A percentile compares a stretch with the other conserved stretches of the same genome.
Conservation (phyloP, 2,113 vertebrate species). For the Abramis brama region DNA sequence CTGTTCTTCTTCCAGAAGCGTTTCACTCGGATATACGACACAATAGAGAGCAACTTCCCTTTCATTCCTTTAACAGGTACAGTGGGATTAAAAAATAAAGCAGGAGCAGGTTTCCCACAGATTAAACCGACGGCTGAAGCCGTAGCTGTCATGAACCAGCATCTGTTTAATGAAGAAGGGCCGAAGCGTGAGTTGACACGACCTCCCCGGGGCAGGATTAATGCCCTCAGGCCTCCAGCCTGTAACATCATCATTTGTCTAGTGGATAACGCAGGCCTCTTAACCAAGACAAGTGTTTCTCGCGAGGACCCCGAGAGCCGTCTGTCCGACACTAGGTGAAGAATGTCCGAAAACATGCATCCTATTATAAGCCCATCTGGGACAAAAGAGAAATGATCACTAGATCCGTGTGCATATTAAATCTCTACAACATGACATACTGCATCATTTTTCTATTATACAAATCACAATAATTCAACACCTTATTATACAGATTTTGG, state of each 20-base stretch:
- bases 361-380: slow-evolving; percentile 51
- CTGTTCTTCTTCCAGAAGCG: no score
- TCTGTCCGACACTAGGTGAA: slow-evolving; percentile 67
- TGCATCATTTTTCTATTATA: no score
- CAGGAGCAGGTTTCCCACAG: slow-evolving; percentile 51
- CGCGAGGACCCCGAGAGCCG: slow-evolving; percentile 62
- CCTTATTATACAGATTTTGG: not conserved
- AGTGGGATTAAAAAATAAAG: not conserved
- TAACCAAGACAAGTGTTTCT: slow-evolving; percentile 69
- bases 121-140: slow-evolving; percentile 64
- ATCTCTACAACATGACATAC: not conserved
- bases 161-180: slow-evolving; percentile 50
- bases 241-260: slow-evolving; percentile 69
- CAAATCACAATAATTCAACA: not conserved
- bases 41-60: no score
- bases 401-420: slow-evolving; percentile 32
- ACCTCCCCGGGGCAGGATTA: slow-evolving; percentile 65
- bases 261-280: slow-evolving; percentile 64
- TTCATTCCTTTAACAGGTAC: not conserved
- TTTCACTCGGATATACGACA: no score
- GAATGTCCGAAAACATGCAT: slow-evolving; percentile 67
- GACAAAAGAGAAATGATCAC: slow-evolving; percentile 67
- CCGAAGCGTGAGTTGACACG: slow-evolving; percentile 40
- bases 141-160: slow-evolving; percentile 51
- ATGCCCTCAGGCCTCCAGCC: slow-evolving; percentile 68